These are phyloP conservation scores for Crenichthys baileyi DNA, from an alignment of 2,797 vertebrate species.

Conservation along the genomic window DNA sequence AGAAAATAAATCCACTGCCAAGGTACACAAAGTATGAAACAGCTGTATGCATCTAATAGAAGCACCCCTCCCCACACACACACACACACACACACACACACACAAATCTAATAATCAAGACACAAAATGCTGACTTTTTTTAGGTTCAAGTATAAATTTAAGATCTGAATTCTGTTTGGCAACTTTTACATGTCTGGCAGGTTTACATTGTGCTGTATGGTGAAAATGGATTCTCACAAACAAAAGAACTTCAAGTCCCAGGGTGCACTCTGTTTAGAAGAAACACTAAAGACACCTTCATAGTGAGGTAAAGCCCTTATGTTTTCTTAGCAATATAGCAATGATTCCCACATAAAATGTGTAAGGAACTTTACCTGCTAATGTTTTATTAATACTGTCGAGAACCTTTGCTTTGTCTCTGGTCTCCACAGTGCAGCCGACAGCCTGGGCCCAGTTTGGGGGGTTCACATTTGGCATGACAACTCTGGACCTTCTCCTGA, in stretches of 20 bases:
- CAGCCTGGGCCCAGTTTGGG: conserved; percentile 79
- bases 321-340: not conserved
- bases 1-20: no score
- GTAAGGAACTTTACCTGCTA: no score
- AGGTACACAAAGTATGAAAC: not conserved
- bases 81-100: no score
- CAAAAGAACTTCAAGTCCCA: conserved; percentile 80
- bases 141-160: not conserved
- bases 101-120: not conserved
- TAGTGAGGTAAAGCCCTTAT: conserved; percentile 80
- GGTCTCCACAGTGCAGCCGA: conserved; percentile 70
- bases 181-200: conserved; percentile 59
- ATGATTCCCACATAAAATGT: no score
- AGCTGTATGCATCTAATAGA: not conserved
- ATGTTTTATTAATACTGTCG: no score
- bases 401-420: not conserved
- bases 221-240: conserved; percentile 79
- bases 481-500: conserved; percentile 77
- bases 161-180: not conserved
- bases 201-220: conserved; percentile 84
- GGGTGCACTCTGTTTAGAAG: conserved; percentile 80
- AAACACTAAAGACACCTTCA: conserved; percentile 85
- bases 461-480: conserved; percentile 86
- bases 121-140: not conserved
- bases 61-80: no score